Percentiles rank a stretch among this genome's conserved stretches.
These are phyloP conservation scores for Saimiri boliviensis DNA, from an alignment of 2,113 vertebrate species.

Conservation along the genomic window DNA sequence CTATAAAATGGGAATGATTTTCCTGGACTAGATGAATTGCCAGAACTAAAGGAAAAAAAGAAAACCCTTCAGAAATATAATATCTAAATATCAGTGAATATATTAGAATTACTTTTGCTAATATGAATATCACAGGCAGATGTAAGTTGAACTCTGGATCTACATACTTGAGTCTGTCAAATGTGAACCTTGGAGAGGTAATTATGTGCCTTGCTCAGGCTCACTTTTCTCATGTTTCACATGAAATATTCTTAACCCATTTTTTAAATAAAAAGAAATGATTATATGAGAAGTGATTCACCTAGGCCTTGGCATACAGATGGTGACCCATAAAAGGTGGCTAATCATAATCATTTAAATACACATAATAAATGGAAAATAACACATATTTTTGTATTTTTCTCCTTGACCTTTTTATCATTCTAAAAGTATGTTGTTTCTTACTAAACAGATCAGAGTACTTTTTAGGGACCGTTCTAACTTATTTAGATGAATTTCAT, in stretches of 20 bases:
- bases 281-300: neutral
- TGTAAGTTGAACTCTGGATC: neutral
- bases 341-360: constrained; percentile 54
- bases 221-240: neutral
- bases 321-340: constrained; percentile 23
- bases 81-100: neutral
- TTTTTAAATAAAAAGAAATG: neutral
- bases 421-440: neutral
- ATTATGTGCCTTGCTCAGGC: neutral
- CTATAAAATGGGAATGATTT: neutral
- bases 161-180: neutral
- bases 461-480: neutral
- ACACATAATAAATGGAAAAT: constrained; percentile 47
- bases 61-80: neutral
- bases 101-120: neutral
- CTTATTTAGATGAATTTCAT: constrained; percentile 66
- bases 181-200: neutral
- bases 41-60: neutral
- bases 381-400: neutral
- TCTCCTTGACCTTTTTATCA: neutral
- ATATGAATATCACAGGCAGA: neutral
- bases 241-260: neutral
- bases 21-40: neutral
- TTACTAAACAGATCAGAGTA: neutral
- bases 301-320: neutral